Evolutionary conservation across 2,888 invertebrate genomes (phyloP), one percentile per base, ranked within the genome.

Genomic region (Amiota minor): DNA sequence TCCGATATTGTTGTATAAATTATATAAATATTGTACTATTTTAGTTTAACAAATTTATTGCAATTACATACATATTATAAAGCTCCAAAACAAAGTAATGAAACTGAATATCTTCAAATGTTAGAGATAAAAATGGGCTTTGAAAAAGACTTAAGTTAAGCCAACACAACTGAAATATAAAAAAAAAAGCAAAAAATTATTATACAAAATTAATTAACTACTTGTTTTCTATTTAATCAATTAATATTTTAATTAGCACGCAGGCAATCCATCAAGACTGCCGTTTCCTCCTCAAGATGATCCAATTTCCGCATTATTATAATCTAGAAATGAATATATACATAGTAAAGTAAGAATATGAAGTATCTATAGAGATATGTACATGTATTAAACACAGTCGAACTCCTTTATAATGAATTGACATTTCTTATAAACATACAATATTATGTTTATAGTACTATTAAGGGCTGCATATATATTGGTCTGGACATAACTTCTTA

Each of bases 261-360:
- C 14, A 88, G 78, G 45, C 89, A 89, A 18, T 75, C 79, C 49
- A 88, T 85, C 1, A 89, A 78, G 0, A 79, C 94, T 86, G 95
- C 95, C 0, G 95, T 96, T 90, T 97, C 96, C 74, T 97, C 97
- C 78, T 95, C 92, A 71, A 98, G 91, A 82, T 95, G 94, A 87
- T 97, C 97, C n/a, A 96, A 93, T 89, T 95, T 95, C 88, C 96
- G 95, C 85, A 96, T 92, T 69, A 97, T 89, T 85, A 95, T 91
- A 90, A 97, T 92, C 96, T 97, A 67, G 46, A 67, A 46, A 45
- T 47, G 2, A 56, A 16, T 65, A 47, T 1, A 1, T 49, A 3
- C 11, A 67, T 10, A 49, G 65, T 68, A 12, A 46, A 6, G 6
- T 35, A 4, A 35, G 6, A 35, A 35, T 6, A 6, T 35, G 35